Conservation (phyloP, 2,888 invertebrate genomes). For the Tinea semifulvella region DNA sequence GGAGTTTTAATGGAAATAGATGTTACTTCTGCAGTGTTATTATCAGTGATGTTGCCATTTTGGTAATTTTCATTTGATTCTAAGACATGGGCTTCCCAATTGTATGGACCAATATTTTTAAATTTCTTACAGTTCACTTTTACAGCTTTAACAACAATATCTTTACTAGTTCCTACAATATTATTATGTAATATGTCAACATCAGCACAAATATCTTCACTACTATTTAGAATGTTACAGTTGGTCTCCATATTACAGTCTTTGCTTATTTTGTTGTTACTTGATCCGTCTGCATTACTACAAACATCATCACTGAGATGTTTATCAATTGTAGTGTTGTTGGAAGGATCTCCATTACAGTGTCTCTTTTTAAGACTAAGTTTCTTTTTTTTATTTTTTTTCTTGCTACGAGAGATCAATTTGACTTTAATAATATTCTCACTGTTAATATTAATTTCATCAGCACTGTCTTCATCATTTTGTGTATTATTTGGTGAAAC, state of each 20-base stretch:
- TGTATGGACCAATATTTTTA: conserved; percentile 12
- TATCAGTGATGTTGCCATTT: too few relatives aligned
- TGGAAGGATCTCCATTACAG: conserved; percentile 22
- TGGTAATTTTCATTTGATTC: conserved; percentile 23
- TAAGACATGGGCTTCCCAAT: conserved; percentile 9
- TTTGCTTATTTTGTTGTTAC: neutral
- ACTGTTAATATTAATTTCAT: conserved; percentile 21
- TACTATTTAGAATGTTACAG: neutral
- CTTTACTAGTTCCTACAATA: neutral
- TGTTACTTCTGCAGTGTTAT: neutral
- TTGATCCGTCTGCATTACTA: conserved; percentile 5
- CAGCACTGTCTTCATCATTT: conserved; percentile 25
- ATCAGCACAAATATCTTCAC: neutral
- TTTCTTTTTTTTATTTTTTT: conserved; percentile 33
- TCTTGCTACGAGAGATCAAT: conserved; percentile 35
- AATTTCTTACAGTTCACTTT: too few relatives aligned
- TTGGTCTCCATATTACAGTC: too few relatives aligned
- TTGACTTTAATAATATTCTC: conserved; percentile 43
- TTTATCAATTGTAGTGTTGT: conserved; percentile 27
- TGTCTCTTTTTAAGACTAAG: conserved; percentile 23
- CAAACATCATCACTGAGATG: neutral
- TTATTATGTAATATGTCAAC: neutral
- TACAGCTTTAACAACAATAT: neutral
- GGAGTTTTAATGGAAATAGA: conserved; percentile 12
- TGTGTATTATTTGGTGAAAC: conserved; percentile 22